Conservation (phyloP, 2,888 invertebrate species). For the Tenthredo scrophulariae region DNA sequence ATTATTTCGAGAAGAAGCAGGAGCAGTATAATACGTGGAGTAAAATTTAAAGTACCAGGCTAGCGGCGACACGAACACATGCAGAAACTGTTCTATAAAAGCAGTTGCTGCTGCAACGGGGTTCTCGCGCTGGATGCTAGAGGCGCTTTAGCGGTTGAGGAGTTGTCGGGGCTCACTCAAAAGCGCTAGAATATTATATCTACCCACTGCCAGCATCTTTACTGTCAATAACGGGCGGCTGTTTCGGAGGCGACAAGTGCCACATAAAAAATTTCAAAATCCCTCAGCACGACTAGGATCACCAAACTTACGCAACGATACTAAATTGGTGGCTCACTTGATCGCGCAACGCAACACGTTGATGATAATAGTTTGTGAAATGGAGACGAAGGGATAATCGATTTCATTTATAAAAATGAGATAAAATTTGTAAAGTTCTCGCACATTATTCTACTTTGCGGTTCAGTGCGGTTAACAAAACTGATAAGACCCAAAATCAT, state of each 20-base stretch:
- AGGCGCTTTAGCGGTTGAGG: no score
- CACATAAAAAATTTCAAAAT: neutral
- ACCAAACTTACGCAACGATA: slow-evolving; percentile 1
- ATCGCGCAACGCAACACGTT: neutral
- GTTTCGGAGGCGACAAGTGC: neutral
- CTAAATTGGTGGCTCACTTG: slow-evolving; percentile 4
- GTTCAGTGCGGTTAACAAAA: neutral
- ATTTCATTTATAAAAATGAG: neutral
- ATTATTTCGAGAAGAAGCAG: no score
- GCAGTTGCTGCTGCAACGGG: no score
- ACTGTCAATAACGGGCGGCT: slow-evolving; percentile 7
- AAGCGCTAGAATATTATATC: neutral
- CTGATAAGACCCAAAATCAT: slow-evolving; percentile 72
- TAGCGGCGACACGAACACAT: no score
- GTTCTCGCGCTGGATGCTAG: no score
- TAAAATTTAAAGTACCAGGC: no score
- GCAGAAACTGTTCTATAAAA: no score
- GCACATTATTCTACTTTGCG: neutral
- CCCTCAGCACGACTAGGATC: neutral
- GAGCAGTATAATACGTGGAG: no score
- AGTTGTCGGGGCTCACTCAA: neutral
- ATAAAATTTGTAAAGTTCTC: neutral
- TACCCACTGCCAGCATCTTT: neutral
- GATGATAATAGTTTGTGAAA: neutral
- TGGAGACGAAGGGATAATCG: neutral